Evolutionary conservation across 2,113 vertebrate genomes (phyloP), one percentile per base, ranked within the genome.

Genomic region (Piliocolobus tephrosceles): DNA sequence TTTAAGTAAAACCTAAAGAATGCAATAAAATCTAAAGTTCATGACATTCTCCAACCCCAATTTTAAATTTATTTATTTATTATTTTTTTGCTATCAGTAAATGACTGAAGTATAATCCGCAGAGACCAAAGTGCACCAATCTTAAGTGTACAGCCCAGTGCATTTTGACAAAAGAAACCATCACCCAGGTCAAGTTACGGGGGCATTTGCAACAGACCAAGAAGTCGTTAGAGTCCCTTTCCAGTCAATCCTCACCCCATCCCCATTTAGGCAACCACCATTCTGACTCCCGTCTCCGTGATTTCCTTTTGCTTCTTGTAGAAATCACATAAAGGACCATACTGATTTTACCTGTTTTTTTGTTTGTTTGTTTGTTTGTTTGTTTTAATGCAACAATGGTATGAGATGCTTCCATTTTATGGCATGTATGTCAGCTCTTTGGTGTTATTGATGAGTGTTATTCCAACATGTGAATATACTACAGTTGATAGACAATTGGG

Each of bases 111-210:
- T 70, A 70, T 35, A 70, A 70, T 17, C 13, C 6, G 1, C 66
- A 70, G 10, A 78, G 75, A 35, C 8, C 8, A 50, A 47, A 50
- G 45, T 32, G 30, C 45, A 32, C 27, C 32, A 35, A 11, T 13
- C 45, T 18, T 35, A 78, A 78, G 45, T 32, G 2, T 6, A 2
- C 0, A 3, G 25, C 73, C 25, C 23, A 3, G 25, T 40, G 12
- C 25, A 45, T 68, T 20, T 68, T 52, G 47, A 64, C 38, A 57
- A 88, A 75, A 55, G 30, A 40, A 30, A 38, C 76, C 10, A 50
- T 18, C 57, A 88, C 23, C 9, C 8, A 25, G 50, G 7, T 58
- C 57, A 68, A 76, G 30, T 75, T 50, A 50, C 0, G n/a, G 27
- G 50, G 68, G 76, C 57, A 30, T 75, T 32, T 25, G 1, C 45